Evolutionary conservation across 2,113 vertebrate species (phyloP), one percentile per base, ranked within the genome.

Genomic region (Ginglymostoma cirratum): DNA sequence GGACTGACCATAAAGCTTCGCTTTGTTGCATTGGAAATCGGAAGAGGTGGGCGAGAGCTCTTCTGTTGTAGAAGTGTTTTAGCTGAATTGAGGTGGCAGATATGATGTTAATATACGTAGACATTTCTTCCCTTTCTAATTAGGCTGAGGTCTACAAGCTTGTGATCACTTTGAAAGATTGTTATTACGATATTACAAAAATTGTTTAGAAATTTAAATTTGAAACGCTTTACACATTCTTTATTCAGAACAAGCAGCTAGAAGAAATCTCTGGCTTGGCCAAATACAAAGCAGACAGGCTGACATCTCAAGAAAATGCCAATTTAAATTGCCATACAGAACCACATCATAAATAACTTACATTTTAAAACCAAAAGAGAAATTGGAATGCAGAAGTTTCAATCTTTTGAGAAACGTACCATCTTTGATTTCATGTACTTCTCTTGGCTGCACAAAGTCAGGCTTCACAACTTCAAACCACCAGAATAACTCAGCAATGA

Each of bases 401-500:
- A 45, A 94, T 12, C n/a, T 23, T 24, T 21, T n/a, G 96, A 19
- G 96, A 65, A 90, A 67, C 97, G 96, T 96, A 99, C 99, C 98
- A 38, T 99, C 98, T 97, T 98, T 99, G 96, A 98, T 97, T 95
- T 99, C 99, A 96, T 99, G 98, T 61, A 98, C 96, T 93, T 99
- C 98, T 96, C 98, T 98, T 61, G 99, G 99, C 34, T 99, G 99
- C 0, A 99, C 99, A 15, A 99, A 99, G 67, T 99, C 98, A 14
- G 99, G 99, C 96, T 98, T 99, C 96, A 99, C 98, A 0, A 97
- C 98, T 96, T 99, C 99, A 97, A 99, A 99, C 98, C 98, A 99
- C 99, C 99, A 99, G 97, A 99, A 99, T 69, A 99, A 98, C 76
- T 99, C 99, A 0, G 99, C 99, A 61, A 99, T 98, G 96, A 99